These are phyloP conservation scores for Bruchidius siliquastri DNA, from an alignment of 2,888 invertebrate species.

Conservation along the genomic window DNA sequence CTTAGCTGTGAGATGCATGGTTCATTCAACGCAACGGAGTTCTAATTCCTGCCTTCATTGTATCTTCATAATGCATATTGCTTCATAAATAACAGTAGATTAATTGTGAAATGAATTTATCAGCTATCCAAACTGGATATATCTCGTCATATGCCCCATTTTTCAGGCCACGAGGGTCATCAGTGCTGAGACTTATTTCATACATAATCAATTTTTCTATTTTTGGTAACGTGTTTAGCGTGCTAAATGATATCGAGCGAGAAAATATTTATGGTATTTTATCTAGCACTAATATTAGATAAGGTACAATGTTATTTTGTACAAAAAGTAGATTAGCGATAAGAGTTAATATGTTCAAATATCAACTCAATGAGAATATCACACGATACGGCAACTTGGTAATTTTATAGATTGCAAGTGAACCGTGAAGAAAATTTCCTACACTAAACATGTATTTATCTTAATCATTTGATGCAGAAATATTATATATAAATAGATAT, in stretches of 20 bases:
- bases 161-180: slow-evolving; percentile 21
- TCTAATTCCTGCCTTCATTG: neutral
- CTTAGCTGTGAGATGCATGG: neutral
- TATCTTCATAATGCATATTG: neutral
- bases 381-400: neutral
- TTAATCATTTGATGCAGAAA: neutral
- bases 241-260: neutral
- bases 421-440: neutral
- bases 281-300: neutral
- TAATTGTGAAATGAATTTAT: neutral
- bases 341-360: neutral
- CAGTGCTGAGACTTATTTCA: slow-evolving; percentile 12
- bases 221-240: slow-evolving; percentile 8
- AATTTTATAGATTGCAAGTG: neutral
- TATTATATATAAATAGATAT: neutral
- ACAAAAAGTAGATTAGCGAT: neutral
- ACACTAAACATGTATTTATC: neutral
- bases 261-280: neutral
- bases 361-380: neutral
- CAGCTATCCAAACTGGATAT: neutral
- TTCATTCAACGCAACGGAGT: neutral
- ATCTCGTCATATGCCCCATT: slow-evolving; percentile 1
- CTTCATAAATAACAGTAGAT: neutral
- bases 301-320: neutral
- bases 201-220: slow-evolving; percentile 8